These are phyloP conservation scores for Apamea monoglypha DNA, from an alignment of 2,888 invertebrate species.

Conservation along the genomic window DNA sequence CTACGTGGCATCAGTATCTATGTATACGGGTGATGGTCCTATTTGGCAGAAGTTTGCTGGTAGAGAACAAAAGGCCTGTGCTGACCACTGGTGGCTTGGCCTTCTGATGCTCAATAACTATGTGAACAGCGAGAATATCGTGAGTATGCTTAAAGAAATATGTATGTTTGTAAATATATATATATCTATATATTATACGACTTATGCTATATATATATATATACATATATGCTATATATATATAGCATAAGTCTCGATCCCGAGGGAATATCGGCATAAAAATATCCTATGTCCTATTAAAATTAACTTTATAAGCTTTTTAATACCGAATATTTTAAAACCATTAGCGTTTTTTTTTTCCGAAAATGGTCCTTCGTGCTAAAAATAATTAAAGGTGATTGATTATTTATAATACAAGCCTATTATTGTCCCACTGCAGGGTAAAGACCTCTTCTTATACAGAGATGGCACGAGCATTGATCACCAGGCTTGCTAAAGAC, in stretches of 20 bases:
- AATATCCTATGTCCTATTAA: background rate
- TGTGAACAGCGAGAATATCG: constrained; percentile 47
- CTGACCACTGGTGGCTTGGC: constrained; percentile 37
- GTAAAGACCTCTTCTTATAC: background rate
- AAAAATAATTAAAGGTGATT: background rate
- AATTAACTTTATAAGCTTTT: background rate
- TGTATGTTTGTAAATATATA: background rate
- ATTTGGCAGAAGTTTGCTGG: constrained; percentile 36
- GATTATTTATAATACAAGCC: background rate
- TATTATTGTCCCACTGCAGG: background rate
- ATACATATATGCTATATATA: too few relatives aligned
- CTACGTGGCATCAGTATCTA: constrained; percentile 41
- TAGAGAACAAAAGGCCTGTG: constrained; percentile 40
- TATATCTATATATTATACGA: rapidly evolving
- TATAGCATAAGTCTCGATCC: background rate
- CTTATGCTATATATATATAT: too few relatives aligned
- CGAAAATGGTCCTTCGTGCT: background rate
- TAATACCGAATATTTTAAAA: background rate
- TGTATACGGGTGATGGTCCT: constrained; percentile 47
- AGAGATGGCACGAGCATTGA: background rate
- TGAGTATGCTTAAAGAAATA: constrained; percentile 21
- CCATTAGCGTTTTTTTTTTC: background rate
- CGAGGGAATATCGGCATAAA: background rate
- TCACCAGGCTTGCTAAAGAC: background rate
- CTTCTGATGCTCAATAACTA: constrained; percentile 57